Base-by-base conservation (phyloP, 2,797 vertebrate species). In the Coregonus sp. region DNA sequence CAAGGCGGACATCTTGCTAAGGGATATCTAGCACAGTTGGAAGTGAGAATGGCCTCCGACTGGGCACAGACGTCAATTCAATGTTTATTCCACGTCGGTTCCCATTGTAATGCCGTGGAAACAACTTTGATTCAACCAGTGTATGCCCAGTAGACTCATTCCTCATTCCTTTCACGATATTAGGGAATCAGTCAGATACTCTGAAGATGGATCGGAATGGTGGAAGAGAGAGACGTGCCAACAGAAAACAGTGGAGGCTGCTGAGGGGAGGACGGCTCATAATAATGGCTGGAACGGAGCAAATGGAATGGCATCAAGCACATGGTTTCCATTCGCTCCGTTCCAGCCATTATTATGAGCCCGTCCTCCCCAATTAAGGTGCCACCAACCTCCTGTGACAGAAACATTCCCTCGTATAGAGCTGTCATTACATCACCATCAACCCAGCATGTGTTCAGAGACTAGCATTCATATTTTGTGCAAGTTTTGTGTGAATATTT, bases 401-500 rank as follows among this genome's bases (percentile, higher is more conserved):
- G 59, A 61, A 61, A n/a, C 6, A 61, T 61, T 61, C 11, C 59
- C 15, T 4, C 20, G 1, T 61, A 61, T 20, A 6, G 59, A 61
- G 59, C 7, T 25, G 59, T 61, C 20, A 61, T 61, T 61, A 61
- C 59, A 61, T n/a, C n/a, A 61, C n/a, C 20, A 25, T 20, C 7
- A 61, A 61, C 59, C 20, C 20, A 20, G 20, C 65, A 1, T 33
- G 29, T 35, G 65, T 35, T 35, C 29, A 16, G 65, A 67, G 25
- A 25, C 65, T 33, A 31, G 31, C 14, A 67, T 16, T 67, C 31
- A 67, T 67, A 12, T 33, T 67, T 67, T 59, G 54, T 80, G 76
- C 86, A 76, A 70, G 67, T 71, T 47, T 20, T 1, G 33, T 67
- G 78, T 69, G 85, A 80, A 79, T 81, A 76, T 66, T 75, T 69